Conservation (phyloP, 2,888 invertebrate genomes). For the Drosophila longiperda region DNA sequence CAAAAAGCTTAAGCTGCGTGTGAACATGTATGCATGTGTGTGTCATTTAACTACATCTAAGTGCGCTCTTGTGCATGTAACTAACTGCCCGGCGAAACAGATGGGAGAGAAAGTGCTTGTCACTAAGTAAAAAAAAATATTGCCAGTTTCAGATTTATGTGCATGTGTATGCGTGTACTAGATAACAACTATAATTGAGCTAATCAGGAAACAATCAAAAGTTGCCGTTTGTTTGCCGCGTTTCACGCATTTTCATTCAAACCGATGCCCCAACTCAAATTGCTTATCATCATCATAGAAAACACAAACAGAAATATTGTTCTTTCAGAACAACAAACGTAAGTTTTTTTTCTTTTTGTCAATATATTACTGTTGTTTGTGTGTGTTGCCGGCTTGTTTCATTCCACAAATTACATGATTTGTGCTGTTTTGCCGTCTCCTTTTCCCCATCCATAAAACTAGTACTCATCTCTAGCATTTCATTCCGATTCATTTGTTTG, state of each 20-base stretch:
- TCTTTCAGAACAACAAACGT: constrained; percentile 60
- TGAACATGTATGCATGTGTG: constrained; percentile 6
- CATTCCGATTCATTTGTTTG: constrained; percentile 43
- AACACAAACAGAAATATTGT: constrained; percentile 12
- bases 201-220: constrained; percentile 46
- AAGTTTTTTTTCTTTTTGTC: constrained; percentile 35
- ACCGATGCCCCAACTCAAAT: not conserved
- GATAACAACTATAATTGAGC: constrained; percentile 27
- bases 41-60: constrained; percentile 31
- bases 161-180: not conserved
- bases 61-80: constrained; percentile 26
- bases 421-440: constrained; percentile 10
- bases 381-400: constrained; percentile 57
- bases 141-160: constrained; percentile 6
- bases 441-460: not conserved
- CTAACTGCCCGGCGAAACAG: constrained; percentile 44
- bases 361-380: constrained; percentile 44
- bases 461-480: constrained; percentile 19
- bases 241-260: constrained; percentile 9
- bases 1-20: constrained; percentile 49
- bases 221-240: constrained; percentile 7
- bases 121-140: constrained; percentile 13
- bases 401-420: constrained; percentile 27
- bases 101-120: constrained; percentile 20
- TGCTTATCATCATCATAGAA: not conserved